Conservation (phyloP, 2,113 vertebrate genomes). For the Ondatra zibethicus region DNA sequence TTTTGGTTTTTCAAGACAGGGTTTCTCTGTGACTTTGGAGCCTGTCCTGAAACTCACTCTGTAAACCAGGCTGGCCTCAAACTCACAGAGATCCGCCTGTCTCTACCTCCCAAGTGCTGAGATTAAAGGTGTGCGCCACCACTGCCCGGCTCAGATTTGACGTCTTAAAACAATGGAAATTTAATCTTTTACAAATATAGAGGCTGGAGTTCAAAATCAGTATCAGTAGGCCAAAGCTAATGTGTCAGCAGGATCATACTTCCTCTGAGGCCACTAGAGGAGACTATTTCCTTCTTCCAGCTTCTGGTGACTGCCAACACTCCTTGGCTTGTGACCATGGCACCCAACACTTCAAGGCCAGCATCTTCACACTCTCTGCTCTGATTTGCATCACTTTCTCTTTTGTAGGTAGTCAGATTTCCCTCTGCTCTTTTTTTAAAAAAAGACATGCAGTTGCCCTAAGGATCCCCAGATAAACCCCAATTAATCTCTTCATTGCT, state of each 20-base stretch:
- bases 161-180: conserved; percentile 6
- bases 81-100: no score
- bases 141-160: no score
- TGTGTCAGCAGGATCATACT: not conserved
- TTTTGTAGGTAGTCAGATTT: not conserved
- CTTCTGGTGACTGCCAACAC: not conserved
- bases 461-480: not conserved
- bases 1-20: no score
- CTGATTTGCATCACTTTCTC: not conserved
- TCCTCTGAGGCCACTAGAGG: not conserved
- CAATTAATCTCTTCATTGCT: not conserved
- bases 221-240: not conserved
- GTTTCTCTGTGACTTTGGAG: no score
- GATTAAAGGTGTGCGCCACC: no score
- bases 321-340: not conserved
- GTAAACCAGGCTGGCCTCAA: no score
- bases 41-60: no score
- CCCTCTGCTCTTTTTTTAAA: not conserved
- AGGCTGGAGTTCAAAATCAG: not conserved
- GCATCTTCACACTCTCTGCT: not conserved
- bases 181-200: not conserved
- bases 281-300: not conserved
- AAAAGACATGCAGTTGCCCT: not conserved
- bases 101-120: no score
- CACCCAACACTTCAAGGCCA: not conserved